Conservation (phyloP, 2,113 vertebrate genomes). For the Ciconia stormi region DNA sequence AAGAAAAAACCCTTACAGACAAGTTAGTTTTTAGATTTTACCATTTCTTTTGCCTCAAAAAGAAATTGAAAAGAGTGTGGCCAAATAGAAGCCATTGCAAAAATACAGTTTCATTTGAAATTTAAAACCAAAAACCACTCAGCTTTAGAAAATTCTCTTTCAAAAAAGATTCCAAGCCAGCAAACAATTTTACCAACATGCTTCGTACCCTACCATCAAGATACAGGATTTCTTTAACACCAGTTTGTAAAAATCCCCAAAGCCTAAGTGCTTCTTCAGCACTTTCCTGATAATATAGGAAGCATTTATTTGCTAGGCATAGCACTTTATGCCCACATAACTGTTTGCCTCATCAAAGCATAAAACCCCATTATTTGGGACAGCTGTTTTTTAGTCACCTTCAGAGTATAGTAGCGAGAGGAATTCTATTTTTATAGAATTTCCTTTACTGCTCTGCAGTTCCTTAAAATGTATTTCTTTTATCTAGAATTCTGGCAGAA, state of each 20-base stretch:
- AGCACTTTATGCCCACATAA: slow-evolving; percentile 11
- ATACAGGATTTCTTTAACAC: background rate
- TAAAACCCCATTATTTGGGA: background rate
- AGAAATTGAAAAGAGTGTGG: background rate
- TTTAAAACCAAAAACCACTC: background rate
- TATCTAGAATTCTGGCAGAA: background rate
- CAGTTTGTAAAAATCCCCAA: slow-evolving; percentile 22
- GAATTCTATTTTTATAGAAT: background rate
- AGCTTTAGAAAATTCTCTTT: background rate
- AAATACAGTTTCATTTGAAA: background rate
- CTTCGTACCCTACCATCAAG: background rate
- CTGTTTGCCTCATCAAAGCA: background rate
- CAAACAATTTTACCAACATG: background rate
- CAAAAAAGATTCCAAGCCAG: background rate
- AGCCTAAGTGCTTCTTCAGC: slow-evolving; percentile 1
- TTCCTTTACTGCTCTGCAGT: background rate
- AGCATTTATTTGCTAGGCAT: slow-evolving; percentile 14
- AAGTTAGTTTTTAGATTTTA: background rate
- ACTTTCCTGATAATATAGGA: slow-evolving; percentile 22
- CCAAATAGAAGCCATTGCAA: background rate
- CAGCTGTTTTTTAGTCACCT: background rate
- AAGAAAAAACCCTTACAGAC: background rate
- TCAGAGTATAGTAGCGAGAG: background rate
- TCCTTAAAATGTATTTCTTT: background rate
- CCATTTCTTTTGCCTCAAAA: background rate